A percentile compares a stretch with the other conserved stretches of the same genome.
phyloP scores from a whole-genome alignment of 2,888 invertebrate species.

The Rhynchonema sp. region DNA sequence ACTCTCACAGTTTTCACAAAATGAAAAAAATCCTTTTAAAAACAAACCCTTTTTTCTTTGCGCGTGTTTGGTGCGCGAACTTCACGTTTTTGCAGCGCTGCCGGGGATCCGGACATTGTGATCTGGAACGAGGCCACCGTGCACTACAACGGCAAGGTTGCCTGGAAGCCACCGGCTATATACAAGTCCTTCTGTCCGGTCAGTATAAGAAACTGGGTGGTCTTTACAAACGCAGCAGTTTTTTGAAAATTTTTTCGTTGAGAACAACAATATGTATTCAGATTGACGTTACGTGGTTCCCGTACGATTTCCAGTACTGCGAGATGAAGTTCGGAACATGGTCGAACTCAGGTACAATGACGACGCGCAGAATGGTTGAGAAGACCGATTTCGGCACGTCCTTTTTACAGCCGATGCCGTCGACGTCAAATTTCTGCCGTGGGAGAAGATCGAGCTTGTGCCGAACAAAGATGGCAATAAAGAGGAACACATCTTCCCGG shows the following conservation, averaged over 20 bases:
- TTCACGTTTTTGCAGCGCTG: constrained; percentile 15
- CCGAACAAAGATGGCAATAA: too few relatives aligned
- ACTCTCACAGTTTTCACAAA: neutral
- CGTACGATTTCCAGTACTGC: constrained; percentile 24
- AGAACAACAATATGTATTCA: too few relatives aligned
- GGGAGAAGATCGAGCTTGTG: neutral
- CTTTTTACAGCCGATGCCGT: constrained; percentile 23
- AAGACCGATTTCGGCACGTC: too few relatives aligned
- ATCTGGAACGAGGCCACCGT: constrained; percentile 22
- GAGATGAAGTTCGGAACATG: constrained; percentile 27
- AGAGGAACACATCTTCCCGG: constrained; percentile 20
- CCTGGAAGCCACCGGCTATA: constrained; percentile 28
- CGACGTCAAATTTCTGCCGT: constrained; percentile 9
- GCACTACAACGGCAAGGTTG: constrained; percentile 22
- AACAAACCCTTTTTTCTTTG: neutral
- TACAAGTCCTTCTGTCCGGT: constrained; percentile 28
- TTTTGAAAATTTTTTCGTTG: too few relatives aligned
- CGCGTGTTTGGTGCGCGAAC: neutral
- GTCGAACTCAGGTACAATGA: too few relatives aligned
- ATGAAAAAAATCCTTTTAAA: too few relatives aligned
- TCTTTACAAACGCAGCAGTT: neutral
- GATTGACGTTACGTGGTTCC: constrained; percentile 28
- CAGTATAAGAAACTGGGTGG: neutral
- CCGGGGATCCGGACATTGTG: constrained; percentile 27
- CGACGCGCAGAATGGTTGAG: too few relatives aligned